Conservation (phyloP, 2,888 invertebrate genomes). For the Sarcophaga subvicina region DNA sequence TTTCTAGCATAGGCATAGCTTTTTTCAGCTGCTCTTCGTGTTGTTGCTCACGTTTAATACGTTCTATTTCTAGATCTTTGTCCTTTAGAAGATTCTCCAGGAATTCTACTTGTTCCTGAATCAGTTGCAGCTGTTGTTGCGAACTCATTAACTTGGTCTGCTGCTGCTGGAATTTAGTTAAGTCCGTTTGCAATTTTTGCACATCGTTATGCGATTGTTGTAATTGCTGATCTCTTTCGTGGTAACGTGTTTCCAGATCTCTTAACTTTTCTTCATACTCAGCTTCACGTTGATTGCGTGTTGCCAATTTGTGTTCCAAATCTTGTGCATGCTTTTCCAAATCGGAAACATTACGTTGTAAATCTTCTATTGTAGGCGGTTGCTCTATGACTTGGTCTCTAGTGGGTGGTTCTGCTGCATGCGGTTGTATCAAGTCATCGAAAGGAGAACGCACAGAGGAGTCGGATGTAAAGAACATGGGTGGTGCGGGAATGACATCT, state of each 20-base stretch:
- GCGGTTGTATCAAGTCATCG: constrained; percentile 78
- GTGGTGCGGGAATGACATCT: constrained; percentile 74
- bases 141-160: constrained; percentile 5
- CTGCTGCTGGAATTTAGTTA: constrained; percentile 20
- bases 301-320: constrained; percentile 78
- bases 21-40: constrained; percentile 70
- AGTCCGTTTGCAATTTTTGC: constrained; percentile 50
- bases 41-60: constrained; percentile 57
- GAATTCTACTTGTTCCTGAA: constrained; percentile 23
- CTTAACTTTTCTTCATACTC: constrained; percentile 74
- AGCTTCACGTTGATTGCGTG: constrained; percentile 75
- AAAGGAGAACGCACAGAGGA: constrained; percentile 76
- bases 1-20: constrained; percentile 72
- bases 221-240: constrained; percentile 65
- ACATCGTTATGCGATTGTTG: constrained; percentile 56
- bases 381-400: constrained; percentile 72
- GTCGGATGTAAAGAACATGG: constrained; percentile 77
- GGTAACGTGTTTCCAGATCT: constrained; percentile 62
- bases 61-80: constrained; percentile 60
- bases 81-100: constrained; percentile 44
- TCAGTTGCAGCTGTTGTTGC: constrained; percentile 36
- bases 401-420: constrained; percentile 58
- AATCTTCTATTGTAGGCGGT: constrained; percentile 81
- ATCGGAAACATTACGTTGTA: constrained; percentile 80
- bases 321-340: constrained; percentile 81